A percentile compares a stretch with the other conserved stretches of the same genome.
Evolutionary conservation across 2,797 vertebrate genomes (phyloP).

Genomic region (Gymnothorax reevesii): DNA sequence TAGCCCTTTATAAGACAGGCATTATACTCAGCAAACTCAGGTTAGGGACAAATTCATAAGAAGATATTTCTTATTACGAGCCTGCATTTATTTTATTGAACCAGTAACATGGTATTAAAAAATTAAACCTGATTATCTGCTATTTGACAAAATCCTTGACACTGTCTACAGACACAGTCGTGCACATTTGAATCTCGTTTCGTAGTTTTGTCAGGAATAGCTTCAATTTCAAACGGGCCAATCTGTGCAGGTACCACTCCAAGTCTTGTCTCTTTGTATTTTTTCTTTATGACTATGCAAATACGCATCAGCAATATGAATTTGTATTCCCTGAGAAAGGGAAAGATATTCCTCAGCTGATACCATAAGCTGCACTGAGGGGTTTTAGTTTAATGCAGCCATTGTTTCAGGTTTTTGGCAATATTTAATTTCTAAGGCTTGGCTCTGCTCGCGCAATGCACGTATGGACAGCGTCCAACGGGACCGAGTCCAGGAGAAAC

Average conservation of each 20-base stretch:
- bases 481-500: background rate
- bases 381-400: background rate
- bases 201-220: background rate
- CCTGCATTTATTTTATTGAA: background rate
- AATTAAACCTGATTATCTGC: background rate
- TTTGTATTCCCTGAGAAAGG: background rate
- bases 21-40: background rate
- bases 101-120: background rate
- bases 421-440: background rate
- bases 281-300: background rate
- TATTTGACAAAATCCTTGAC: background rate
- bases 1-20: too few species aligned
- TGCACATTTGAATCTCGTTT: background rate
- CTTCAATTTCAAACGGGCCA: background rate
- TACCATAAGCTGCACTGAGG: background rate
- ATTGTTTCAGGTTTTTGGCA: background rate
- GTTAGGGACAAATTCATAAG: background rate
- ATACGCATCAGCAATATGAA: background rate
- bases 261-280: background rate
- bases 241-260: background rate
- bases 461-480: conserved; percentile 4
- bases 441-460: background rate
- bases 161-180: background rate
- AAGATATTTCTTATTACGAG: background rate
- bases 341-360: background rate